phyloP scores from a whole-genome alignment of 2,797 vertebrate genomes.

The Syngnathus acus region DNA sequence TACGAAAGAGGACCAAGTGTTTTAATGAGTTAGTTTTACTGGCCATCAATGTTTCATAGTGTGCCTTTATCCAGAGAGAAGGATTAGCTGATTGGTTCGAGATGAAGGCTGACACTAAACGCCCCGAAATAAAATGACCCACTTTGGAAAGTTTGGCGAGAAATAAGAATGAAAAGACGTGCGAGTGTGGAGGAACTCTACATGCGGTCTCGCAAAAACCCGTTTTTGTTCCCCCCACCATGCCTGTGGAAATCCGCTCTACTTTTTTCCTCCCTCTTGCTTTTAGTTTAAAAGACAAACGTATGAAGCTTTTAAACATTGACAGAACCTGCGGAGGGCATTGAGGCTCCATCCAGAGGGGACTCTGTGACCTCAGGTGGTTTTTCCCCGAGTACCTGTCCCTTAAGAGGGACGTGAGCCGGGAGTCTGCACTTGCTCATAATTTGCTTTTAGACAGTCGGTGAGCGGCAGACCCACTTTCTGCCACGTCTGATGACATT shows the following conservation, averaged over 20 bases:
- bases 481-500: slow-evolving; percentile 50
- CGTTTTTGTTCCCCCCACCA: slow-evolving; percentile 10
- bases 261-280: slow-evolving; percentile 21
- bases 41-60: slow-evolving; percentile 47
- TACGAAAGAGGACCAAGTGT: slow-evolving; percentile 7
- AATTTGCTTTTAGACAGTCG: slow-evolving; percentile 48
- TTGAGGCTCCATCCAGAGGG: slow-evolving; percentile 29
- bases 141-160: slow-evolving; percentile 23
- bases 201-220: slow-evolving; percentile 9
- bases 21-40: slow-evolving; percentile 45
- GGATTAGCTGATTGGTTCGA: slow-evolving; percentile 33
- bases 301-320: slow-evolving; percentile 60
- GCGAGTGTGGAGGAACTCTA: slow-evolving; percentile 7
- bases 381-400: slow-evolving; percentile 50
- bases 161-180: slow-evolving; percentile 8
- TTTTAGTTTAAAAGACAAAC: slow-evolving; percentile 38
- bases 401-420: slow-evolving; percentile 36
- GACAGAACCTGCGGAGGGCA: slow-evolving; percentile 48
- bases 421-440: slow-evolving; percentile 6
- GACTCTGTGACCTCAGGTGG: slow-evolving; percentile 55
- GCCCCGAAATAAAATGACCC: slow-evolving; percentile 41
- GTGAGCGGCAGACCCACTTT: slow-evolving; percentile 45
- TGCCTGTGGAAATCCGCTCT: slow-evolving; percentile 12
- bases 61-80: slow-evolving; percentile 24
- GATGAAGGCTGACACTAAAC: slow-evolving; percentile 27